A percentile compares a stretch with the other conserved stretches of the same genome.
These are phyloP conservation scores for Neomorphus geoffroyi DNA, from an alignment of 2,797 vertebrate genomes.

Conservation along the genomic window DNA sequence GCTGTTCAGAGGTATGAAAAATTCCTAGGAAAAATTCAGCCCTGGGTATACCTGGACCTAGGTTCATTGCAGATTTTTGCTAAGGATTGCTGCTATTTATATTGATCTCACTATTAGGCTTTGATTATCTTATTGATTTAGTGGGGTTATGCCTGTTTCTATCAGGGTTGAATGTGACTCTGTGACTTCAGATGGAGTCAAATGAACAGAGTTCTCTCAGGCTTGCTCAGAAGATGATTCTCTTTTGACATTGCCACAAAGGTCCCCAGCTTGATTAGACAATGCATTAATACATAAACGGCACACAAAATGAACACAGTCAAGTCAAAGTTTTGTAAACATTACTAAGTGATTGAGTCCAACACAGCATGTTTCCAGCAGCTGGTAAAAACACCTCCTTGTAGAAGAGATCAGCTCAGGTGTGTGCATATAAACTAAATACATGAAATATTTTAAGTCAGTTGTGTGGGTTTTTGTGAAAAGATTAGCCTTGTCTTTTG, in stretches of 20 bases:
- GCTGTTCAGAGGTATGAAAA: not conserved
- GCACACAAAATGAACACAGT: not conserved
- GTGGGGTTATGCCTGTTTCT: not conserved
- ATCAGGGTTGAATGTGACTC: not conserved
- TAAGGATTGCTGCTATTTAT: not conserved
- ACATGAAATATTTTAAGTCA: not conserved
- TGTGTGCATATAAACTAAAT: not conserved
- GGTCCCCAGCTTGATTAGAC: not conserved
- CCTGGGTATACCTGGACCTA: not conserved
- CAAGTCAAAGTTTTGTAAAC: not conserved
- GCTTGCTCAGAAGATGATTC: not conserved
- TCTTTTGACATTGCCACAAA: not conserved
- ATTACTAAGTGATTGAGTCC: not conserved
- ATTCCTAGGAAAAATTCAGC: not conserved
- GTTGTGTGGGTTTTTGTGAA: not conserved
- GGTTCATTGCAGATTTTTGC: not conserved
- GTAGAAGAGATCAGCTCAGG: not conserved
- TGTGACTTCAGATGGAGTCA: not conserved
- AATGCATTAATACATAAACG: not conserved
- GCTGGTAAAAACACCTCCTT: not conserved
- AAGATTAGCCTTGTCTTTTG: not conserved
- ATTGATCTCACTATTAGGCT: not conserved
- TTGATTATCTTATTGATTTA: slow-evolving; percentile 1
- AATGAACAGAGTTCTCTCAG: not conserved
- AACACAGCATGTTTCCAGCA: not conserved